Base-by-base conservation (phyloP, 2,113 vertebrate genomes). In the Callionymus lyra region DNA sequence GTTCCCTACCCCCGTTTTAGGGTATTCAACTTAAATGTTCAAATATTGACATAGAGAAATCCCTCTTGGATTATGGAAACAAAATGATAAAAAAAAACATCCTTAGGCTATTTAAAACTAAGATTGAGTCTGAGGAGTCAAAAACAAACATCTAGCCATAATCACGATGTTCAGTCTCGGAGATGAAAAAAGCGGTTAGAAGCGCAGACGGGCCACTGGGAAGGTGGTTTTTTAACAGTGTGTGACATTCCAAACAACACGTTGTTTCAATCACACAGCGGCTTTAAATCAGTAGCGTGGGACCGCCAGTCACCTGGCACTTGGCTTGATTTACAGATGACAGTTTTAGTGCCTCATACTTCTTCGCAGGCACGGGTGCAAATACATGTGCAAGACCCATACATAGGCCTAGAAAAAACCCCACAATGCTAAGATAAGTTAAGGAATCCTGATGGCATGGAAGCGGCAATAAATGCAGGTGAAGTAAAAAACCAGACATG, bases 291-390 rank as follows among this genome's bases (percentile, higher is more conserved):
- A 56, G 5, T 8, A 41, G 38, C 1, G n/a, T 11, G 43, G 42
- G 50, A 60, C 48, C 16, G n/a, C 15, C 41, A 33, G 48, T 72
- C 68, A 77, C 59, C 65, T 66, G 59, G 66, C 54, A 36, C 53
- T 59, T 38, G 1, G 9, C 41, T 44, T 71, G 61, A 77, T 66
- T 69, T 63, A 63, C 47, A 60, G 35, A 53, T 17, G 39, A 44
- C 12, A 18, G 41, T 37, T 79, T 72, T 44, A 79, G 45, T 55
- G 55, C 55, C 33, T 44, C 16, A 49, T 37, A 14, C 53, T 53
- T 34, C 44, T 37, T 63, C 61, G 47, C 16, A 45, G 33, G 17
- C 44, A 40, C 21, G 44, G 43, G 50, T 32, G 37, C 44, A 44
- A 36, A 38, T 16, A 48, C 37, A 35, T 39, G 44, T 37, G 38